phyloP scores from a whole-genome alignment of 2,797 vertebrate genomes.

The Ceyx erithaca region DNA sequence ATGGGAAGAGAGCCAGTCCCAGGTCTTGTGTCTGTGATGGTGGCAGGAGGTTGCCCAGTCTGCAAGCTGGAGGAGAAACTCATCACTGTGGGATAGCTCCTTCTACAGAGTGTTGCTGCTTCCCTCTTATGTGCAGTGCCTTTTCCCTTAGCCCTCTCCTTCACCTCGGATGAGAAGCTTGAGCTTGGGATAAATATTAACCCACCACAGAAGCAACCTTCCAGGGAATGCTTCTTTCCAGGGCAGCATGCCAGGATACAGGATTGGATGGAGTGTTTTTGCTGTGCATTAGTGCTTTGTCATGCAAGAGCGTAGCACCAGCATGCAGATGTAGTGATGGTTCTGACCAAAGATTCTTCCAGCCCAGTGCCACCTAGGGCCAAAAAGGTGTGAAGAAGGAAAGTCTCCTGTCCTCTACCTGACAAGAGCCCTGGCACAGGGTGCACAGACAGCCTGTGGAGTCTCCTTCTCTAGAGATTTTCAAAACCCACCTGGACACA shows the following conservation, averaged over 20 bases:
- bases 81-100: background rate
- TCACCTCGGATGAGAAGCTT: background rate
- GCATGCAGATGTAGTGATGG: no score
- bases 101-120: background rate
- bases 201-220: background rate
- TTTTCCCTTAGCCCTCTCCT: background rate
- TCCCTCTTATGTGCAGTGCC: rapidly evolving
- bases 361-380: background rate
- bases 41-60: background rate
- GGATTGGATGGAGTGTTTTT: background rate
- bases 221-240: background rate
- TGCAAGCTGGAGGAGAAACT: background rate
- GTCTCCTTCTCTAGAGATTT: no score
- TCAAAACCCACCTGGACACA: no score
- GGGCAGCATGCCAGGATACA: background rate
- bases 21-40: background rate
- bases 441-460: no score
- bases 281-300: background rate
- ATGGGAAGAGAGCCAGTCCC: background rate
- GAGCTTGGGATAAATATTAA: constrained; percentile 16
- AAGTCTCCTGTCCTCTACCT: background rate
- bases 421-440: no score
- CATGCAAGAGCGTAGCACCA: background rate
- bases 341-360: background rate
- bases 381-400: background rate